A percentile compares a stretch with the other conserved stretches of the same genome.
Evolutionary conservation across 2,888 invertebrate genomes (phyloP).

Genomic region (Ametastegia equiseti): DNA sequence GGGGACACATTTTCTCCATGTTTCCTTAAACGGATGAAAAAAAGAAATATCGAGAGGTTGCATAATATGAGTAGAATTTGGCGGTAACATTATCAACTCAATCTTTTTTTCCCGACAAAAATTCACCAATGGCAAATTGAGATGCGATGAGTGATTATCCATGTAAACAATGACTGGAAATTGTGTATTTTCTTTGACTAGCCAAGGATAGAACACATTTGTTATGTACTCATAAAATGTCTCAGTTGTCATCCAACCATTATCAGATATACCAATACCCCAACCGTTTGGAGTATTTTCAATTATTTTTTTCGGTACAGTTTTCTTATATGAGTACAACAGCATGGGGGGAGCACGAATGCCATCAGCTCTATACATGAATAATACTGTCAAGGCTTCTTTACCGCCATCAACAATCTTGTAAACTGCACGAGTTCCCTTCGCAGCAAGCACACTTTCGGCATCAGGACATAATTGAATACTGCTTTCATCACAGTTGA

Average conservation of each 20-base stretch:
- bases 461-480: slow-evolving; percentile 59
- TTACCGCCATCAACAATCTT: slow-evolving; percentile 57
- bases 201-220: slow-evolving; percentile 22
- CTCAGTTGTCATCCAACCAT: slow-evolving; percentile 36
- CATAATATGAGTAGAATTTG: no score
- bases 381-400: slow-evolving; percentile 52
- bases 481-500: slow-evolving; percentile 61
- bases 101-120: no score
- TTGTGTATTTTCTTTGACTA: slow-evolving; percentile 4
- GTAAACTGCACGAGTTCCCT: slow-evolving; percentile 55
- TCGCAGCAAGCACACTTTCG: slow-evolving; percentile 56
- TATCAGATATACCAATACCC: slow-evolving; percentile 45
- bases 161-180: neutral
- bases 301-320: slow-evolving; percentile 24
- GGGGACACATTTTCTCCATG: no score
- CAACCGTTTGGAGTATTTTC: slow-evolving; percentile 37
- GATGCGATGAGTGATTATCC: no score
- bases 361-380: slow-evolving; percentile 53
- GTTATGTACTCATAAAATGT: slow-evolving; percentile 11
- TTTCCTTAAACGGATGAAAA: no score
- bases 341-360: slow-evolving; percentile 52
- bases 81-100: no score
- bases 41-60: no score
- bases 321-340: slow-evolving; percentile 48
- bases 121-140: no score